A percentile compares a stretch with the other conserved stretches of the same genome.
Evolutionary conservation across 1,140 invertebrate species (phyloP).

Genomic region (Drosophila bifasciata): DNA sequence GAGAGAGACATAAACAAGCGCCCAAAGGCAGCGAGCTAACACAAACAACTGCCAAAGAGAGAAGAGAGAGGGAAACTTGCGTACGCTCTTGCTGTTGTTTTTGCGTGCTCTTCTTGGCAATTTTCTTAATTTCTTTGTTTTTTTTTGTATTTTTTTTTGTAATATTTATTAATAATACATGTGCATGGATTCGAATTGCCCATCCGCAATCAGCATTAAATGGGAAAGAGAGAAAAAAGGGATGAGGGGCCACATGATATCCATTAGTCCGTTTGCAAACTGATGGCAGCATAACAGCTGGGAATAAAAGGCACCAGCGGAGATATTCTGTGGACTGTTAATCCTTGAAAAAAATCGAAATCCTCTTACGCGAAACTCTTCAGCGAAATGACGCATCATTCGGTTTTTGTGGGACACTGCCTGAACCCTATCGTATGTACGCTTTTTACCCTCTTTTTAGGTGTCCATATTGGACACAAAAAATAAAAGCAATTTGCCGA

Average conservation of each 20-base stretch:
- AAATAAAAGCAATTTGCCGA: constrained; percentile 36
- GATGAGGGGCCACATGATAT: constrained; percentile 16
- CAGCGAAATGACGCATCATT: no score
- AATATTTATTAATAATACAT: constrained; percentile 55
- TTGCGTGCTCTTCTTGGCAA: constrained; percentile 28
- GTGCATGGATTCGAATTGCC: constrained; percentile 34
- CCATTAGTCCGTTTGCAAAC: not conserved
- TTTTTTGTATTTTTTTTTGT: constrained; percentile 32
- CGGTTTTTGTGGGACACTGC: no score
- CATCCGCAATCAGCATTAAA: constrained; percentile 34
- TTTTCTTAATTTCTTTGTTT: constrained; percentile 37
- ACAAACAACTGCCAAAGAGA: not conserved
- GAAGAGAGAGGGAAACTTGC: constrained; percentile 27
- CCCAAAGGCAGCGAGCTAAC: constrained; percentile 36
- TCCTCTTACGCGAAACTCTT: no score
- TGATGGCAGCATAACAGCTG: no score
- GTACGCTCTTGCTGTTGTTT: constrained; percentile 26
- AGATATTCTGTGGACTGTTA: no score
- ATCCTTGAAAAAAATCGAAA: no score
- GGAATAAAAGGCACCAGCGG: no score
- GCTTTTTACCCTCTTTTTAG: no score
- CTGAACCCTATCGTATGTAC: no score
- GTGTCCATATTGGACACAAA: not conserved
- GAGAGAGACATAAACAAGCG: constrained; percentile 13
- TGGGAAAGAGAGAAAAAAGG: not conserved